Base-by-base conservation (phyloP, 2,888 invertebrate genomes). In the Acronicta aceris region DNA sequence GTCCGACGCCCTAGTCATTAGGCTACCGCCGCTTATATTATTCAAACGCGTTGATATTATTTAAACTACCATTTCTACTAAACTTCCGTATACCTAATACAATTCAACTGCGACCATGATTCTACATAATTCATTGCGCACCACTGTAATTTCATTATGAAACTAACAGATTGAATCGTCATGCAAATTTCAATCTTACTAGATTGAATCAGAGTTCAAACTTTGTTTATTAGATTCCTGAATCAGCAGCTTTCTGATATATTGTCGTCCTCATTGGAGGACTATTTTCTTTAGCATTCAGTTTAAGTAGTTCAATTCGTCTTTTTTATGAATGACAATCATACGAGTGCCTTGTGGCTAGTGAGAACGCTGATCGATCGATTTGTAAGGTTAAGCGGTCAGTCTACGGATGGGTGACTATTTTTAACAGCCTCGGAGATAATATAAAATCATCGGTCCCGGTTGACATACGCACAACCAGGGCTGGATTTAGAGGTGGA, bases 111-210 rank as follows among this genome's bases (percentile, higher is more conserved):
- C 27, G 46, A 38, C 47, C 47, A 17, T 43, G 48, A 59, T 40
- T 59, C 53, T 40, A 51, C 59, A 56, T 71, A 60, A 73, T 71
- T 73, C 71, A 73, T 48, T 30, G 45, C 45, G 15, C 30, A 21
- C 53, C n/a, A 40, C 27, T 46, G 49, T 50, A 59, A 70, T 56
- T 60, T 46, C 15, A 36, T 62, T 63, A 40, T 4, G 46, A 38
- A 59, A 59, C 67, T 62, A 69, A 59, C 59, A 51, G 52, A 65
- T 68, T 53, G 52, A 49, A 59, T 38, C 38, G 16, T 53, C 56
- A 72, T 67, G 73, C 59, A 59, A 71, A 71, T 71, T 71, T 59
- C 42, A 54, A 59, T 72, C 71, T 63, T 67, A 54, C 27, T 0
- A 2, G 10, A 59, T 63, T 57, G 56, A 54, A 46, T 71, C 48